Conservation (phyloP, 2,888 invertebrate species). For the Adelognathus sp. region DNA sequence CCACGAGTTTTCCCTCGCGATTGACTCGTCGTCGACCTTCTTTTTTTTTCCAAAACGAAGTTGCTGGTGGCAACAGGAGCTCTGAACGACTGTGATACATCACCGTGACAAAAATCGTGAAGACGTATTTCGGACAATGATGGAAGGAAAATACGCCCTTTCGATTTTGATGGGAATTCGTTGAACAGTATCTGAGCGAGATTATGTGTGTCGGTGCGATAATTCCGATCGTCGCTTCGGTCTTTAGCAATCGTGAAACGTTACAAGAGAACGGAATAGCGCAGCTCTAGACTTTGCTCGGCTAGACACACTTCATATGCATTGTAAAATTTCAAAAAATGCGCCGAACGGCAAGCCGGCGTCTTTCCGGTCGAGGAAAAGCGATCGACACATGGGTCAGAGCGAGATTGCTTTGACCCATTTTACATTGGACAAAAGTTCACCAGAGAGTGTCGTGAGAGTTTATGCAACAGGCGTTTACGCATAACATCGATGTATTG, state of each 20-base stretch:
- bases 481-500: constrained; percentile 43
- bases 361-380: background rate
- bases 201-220: constrained; percentile 32
- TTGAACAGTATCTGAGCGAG: constrained; percentile 21
- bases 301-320: constrained; percentile 6
- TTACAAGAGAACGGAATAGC: background rate
- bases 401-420: background rate
- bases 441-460: background rate
- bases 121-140: too few relatives aligned
- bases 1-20: background rate
- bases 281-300: constrained; percentile 39
- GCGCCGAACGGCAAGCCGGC: constrained; percentile 8
- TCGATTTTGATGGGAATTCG: too few relatives aligned
- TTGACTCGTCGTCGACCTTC: background rate
- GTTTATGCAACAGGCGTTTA: constrained; percentile 5
- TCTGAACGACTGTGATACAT: constrained; percentile 20
- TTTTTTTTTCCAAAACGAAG: background rate
- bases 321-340: background rate
- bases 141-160: too few relatives aligned
- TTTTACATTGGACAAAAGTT: constrained; percentile 8
- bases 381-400: too few relatives aligned
- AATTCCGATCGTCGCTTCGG: constrained; percentile 15
- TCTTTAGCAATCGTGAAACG: background rate
- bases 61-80: background rate
- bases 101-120: too few relatives aligned